These are phyloP conservation scores for Apostichopus californicus DNA, from an alignment of 35 echinoderm and acorn worm species.

Conservation along the genomic window DNA sequence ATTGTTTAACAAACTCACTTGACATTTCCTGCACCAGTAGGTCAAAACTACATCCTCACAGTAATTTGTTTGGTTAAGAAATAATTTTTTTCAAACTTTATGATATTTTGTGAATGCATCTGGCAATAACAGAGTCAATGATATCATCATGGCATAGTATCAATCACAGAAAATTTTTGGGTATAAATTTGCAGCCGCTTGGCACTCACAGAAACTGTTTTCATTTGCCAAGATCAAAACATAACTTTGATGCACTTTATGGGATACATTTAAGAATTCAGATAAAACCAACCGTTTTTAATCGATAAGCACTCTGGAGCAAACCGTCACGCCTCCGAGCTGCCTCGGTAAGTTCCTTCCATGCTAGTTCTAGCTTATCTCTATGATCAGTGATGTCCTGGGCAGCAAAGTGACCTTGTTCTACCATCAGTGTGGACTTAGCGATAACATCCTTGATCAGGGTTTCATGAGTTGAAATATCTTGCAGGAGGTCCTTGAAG, in stretches of 20 bases:
- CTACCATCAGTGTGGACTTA: conserved; percentile 56
- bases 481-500: conserved; percentile 68
- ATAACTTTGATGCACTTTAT: not conserved
- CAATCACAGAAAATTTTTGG: too few species aligned
- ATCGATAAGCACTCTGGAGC: conserved; percentile 21
- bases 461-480: conserved; percentile 81
- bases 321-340: conserved; percentile 12
- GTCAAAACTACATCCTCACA: too few species aligned
- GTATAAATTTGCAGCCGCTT: too few species aligned
- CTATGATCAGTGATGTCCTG: conserved; percentile 59
- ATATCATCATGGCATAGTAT: too few species aligned
- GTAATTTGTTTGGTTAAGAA: not conserved
- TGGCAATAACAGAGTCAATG: too few species aligned
- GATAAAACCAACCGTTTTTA: not conserved
- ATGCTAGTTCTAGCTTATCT: conserved; percentile 47
- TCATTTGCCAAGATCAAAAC: too few species aligned
- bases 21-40: too few species aligned
- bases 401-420: conserved; percentile 69
- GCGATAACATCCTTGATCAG: conserved; percentile 56
- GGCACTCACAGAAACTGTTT: too few species aligned
- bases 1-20: not conserved
- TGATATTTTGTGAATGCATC: too few species aligned
- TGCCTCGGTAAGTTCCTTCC: conserved; percentile 63
- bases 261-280: not conserved
- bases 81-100: not conserved